Evolutionary conservation across 2,888 invertebrate species (phyloP).

Genomic region (Lampropteryx suffumata): DNA sequence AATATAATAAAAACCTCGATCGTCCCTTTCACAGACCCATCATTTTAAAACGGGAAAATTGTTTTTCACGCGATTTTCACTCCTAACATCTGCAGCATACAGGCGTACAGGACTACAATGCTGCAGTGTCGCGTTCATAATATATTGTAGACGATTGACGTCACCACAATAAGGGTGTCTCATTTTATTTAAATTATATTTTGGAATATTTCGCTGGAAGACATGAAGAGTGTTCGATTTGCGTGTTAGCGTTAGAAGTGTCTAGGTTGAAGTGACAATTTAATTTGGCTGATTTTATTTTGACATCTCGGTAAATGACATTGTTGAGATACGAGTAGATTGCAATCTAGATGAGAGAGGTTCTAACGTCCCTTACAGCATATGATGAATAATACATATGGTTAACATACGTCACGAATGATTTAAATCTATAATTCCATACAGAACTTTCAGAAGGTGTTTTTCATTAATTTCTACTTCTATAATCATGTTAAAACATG

Average conservation of each 20-base stretch:
- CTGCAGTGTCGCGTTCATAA: constrained; percentile 48
- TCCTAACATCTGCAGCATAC: constrained; percentile 49
- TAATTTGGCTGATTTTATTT: constrained; percentile 50
- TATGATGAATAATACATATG: background rate
- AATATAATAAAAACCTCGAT: constrained; percentile 78
- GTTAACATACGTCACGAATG: background rate
- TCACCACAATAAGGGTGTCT: constrained; percentile 72
- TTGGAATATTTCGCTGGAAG: constrained; percentile 63
- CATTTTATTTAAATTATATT: constrained; percentile 70
- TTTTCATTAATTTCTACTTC: too few relatives aligned
- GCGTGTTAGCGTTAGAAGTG: constrained; percentile 52
- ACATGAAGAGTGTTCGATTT: constrained; percentile 68
- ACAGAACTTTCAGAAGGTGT: too few relatives aligned
- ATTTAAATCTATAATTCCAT: background rate
- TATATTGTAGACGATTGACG: constrained; percentile 77
- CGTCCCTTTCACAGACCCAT: constrained; percentile 69
- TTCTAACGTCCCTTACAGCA: background rate
- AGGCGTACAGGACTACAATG: constrained; percentile 34
- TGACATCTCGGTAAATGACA: constrained; percentile 20
- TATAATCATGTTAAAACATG: too few relatives aligned
- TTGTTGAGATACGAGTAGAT: constrained; percentile 12
- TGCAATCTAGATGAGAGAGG: constrained; percentile 10
- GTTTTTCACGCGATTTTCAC: constrained; percentile 53
- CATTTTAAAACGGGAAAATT: constrained; percentile 34
- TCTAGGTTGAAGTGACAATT: constrained; percentile 53